Percentiles rank a stretch among this genome's conserved stretches.
These are phyloP conservation scores for Dasyprocta punctata DNA, from an alignment of 2,113 vertebrate species.

Conservation along the genomic window DNA sequence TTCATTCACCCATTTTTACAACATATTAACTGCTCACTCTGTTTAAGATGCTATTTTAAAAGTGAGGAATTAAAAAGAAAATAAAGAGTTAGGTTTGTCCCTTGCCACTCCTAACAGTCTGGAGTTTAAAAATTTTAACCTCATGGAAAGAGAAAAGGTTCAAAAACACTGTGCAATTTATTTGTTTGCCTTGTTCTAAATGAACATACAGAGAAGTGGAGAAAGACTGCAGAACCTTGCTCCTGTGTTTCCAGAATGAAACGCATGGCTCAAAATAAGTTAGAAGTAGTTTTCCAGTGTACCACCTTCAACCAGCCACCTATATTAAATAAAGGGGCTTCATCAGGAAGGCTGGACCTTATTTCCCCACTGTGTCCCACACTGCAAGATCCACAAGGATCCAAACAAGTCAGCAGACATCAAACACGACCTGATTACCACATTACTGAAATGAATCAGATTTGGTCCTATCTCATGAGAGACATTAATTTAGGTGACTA, in stretches of 20 bases:
- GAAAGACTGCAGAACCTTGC: background rate
- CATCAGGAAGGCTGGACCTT: background rate
- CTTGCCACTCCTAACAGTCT: background rate
- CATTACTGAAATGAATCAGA: background rate
- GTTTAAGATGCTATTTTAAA: background rate
- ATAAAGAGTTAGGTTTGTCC: background rate
- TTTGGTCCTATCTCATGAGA: background rate
- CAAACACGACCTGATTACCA: too few relatives aligned
- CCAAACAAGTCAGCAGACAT: background rate
- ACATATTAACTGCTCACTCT: background rate
- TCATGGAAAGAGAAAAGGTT: background rate
- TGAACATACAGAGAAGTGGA: background rate
- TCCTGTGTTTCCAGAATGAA: background rate
- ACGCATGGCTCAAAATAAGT: background rate
- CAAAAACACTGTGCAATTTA: background rate
- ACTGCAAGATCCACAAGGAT: background rate
- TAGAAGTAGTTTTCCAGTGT: background rate
- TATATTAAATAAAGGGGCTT: background rate
- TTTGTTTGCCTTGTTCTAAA: background rate
- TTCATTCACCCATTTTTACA: background rate
- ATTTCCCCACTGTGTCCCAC: background rate
- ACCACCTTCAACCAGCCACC: background rate
- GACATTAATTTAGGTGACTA: background rate
- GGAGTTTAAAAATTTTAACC: background rate
- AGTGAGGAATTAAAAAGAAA: background rate